Evolutionary conservation across 2,888 invertebrate genomes (phyloP).

Genomic region (Cancer borealis): DNA sequence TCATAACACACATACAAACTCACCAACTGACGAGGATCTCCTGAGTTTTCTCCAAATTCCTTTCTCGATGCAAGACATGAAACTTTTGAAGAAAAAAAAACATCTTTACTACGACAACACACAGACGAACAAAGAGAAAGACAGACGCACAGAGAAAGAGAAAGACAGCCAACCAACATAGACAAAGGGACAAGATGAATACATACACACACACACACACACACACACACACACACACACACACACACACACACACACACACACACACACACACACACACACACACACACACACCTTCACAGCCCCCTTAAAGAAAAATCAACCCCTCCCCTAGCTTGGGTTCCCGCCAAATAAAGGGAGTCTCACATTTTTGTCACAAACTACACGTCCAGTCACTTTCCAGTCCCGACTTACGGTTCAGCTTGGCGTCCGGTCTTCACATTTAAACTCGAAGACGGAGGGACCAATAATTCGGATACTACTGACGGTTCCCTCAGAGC

Average conservation of each 20-base stretch:
- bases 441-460: not conserved
- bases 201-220: not conserved
- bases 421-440: not conserved
- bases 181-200: not conserved
- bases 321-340: not conserved
- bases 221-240: not conserved
- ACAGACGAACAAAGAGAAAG: not conserved
- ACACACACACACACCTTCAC: not conserved
- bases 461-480: constrained; percentile 2
- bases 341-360: not conserved
- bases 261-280: constrained; percentile 8
- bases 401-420: not conserved
- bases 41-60: not conserved
- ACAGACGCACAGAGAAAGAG: not conserved
- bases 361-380: constrained; percentile 4
- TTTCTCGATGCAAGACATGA: not conserved
- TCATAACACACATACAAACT: not conserved
- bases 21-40: not conserved
- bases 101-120: not conserved
- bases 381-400: constrained; percentile 29
- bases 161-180: not conserved
- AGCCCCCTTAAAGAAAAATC: not conserved
- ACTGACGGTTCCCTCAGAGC: not conserved
- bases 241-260: not conserved
- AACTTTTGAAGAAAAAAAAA: not conserved